phyloP scores from a whole-genome alignment of 2,113 vertebrate genomes.

The Ellobius talpinus region DNA sequence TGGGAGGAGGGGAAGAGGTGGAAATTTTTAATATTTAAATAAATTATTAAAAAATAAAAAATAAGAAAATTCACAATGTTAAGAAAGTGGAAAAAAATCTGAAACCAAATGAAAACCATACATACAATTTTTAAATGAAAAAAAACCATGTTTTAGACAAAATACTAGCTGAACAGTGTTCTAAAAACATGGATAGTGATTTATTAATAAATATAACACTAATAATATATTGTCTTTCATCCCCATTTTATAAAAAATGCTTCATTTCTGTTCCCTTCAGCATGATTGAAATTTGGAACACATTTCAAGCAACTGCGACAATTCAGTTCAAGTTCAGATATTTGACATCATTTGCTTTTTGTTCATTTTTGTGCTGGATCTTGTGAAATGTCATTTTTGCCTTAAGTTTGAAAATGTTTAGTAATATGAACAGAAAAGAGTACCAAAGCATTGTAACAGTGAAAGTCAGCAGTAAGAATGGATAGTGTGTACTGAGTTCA shows the following conservation, averaged over 20 bases:
- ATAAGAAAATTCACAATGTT: too few relatives aligned
- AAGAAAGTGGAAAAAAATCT: too few relatives aligned
- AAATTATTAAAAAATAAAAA: too few relatives aligned
- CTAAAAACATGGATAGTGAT: not conserved
- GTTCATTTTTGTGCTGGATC: not conserved
- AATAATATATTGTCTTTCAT: not conserved
- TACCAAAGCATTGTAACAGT: not conserved
- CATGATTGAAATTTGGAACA: not conserved
- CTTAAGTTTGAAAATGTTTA: not conserved
- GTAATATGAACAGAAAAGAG: not conserved
- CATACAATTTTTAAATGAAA: not conserved
- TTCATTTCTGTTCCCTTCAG: not conserved
- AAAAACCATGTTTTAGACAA: not conserved
- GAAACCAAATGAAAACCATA: not conserved
- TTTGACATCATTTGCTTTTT: not conserved
- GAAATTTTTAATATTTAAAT: too few relatives aligned
- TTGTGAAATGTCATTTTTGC: not conserved
- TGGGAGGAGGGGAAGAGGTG: too few relatives aligned
- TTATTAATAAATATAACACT: not conserved
- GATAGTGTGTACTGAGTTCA: not conserved
- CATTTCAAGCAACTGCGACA: not conserved
- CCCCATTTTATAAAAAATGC: not conserved
- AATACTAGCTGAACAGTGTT: not conserved
- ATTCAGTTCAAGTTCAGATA: not conserved
- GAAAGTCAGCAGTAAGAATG: not conserved